Base-by-base conservation (phyloP, 2,113 vertebrate genomes). In the Chionomys nivalis region DNA sequence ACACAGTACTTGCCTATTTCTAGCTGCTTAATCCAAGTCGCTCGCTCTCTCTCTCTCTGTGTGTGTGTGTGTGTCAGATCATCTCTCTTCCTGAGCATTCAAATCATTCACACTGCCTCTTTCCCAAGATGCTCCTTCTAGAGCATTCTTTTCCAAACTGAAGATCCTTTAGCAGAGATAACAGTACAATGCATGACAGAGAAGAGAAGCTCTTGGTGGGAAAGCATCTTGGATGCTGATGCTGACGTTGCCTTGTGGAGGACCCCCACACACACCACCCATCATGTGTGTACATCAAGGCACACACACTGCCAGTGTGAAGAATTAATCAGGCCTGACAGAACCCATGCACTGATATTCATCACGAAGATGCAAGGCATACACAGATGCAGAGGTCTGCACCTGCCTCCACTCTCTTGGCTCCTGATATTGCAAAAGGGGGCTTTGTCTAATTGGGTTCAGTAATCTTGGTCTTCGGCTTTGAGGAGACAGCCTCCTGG, bases 291-390 rank as follows among this genome's bases (percentile, higher is more conserved):
- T 36, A 86, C 97, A 98, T 97, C 98, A 98, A 65, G 96, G 97
- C 92, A 92, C 93, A 98, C 49, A 94, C 97, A 97, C 97, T 81
- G 58, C 92, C 39, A 97, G 96, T 97, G 97, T 93, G 96, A 98
- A 94, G 89, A 70, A 97, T 97, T 95, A 97, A 97, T 70, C 94
- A 97, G 90, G 90, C 95, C 97, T 98, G 97, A 96, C 97, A 98
- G 97, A 96, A 97, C 98, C 98, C 52, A 89, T 87, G 95, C 95
- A 75, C 10, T 33, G 0, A 87, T 96, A 97, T 98, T 98, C 98
- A 98, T 98, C 98, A 97, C 5, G 96, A 87, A 44, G 95, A 98
- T 98, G 83, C 28, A 89, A 55, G 93, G 81, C 44, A 65, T 21
- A 70, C 76, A 97, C 96, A 92, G 92, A 98, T 95, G 97, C 13